These are phyloP conservation scores for Brenthis hecate DNA, from an alignment of 2,888 invertebrate species.

Conservation along the genomic window DNA sequence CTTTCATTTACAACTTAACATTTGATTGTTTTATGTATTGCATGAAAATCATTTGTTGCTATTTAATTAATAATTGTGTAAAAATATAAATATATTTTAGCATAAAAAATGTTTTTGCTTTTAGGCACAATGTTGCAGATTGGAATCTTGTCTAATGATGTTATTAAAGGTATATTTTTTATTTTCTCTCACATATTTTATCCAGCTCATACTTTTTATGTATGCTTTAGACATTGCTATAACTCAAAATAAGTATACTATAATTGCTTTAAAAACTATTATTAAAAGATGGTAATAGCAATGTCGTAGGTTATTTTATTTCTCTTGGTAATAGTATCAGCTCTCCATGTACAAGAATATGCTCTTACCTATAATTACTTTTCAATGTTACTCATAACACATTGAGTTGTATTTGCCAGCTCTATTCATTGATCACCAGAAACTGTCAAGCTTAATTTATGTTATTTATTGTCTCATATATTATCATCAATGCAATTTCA, in stretches of 20 bases:
- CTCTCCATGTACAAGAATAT: no score
- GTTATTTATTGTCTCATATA: not conserved
- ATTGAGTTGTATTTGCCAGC: no score
- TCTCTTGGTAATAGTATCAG: no score
- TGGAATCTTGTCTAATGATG: slow-evolving; percentile 38
- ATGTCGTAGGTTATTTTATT: no score
- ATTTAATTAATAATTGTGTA: no score
- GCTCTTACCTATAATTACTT: no score
- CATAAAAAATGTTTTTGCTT: slow-evolving; percentile 15
- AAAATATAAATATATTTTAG: no score
- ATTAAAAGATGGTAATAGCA: no score
- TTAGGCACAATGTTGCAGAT: slow-evolving; percentile 38
- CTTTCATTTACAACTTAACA: not conserved
- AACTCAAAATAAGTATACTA: no score
- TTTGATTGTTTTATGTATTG: not conserved
- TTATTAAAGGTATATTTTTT: slow-evolving; percentile 34
- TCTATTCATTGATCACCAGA: not conserved
- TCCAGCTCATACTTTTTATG: not conserved
- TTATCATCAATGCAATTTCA: slow-evolving; percentile 9
- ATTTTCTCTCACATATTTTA: not conserved
- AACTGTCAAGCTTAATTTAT: not conserved
- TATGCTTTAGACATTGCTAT: not conserved
- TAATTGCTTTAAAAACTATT: no score
- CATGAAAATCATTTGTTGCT: not conserved
- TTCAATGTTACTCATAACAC: no score